Evolutionary conservation across 2,113 vertebrate genomes (phyloP), one percentile per base, ranked within the genome.

Genomic region (Campylorhamphus procurvoides): DNA sequence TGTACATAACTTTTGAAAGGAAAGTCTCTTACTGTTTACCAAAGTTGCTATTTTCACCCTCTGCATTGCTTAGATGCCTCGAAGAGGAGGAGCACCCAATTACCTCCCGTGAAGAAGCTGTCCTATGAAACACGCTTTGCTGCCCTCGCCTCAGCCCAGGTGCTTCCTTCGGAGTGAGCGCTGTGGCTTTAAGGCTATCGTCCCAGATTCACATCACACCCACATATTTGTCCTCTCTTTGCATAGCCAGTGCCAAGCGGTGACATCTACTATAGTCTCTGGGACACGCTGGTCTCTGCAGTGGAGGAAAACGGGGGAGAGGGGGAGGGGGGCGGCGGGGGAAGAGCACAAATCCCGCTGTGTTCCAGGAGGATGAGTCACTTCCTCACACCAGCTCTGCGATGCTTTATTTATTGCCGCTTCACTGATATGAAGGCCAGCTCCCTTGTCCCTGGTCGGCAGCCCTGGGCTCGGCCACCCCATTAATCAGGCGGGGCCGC

Each of bases 261-360:
- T 98, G 98, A 98, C 98, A 98, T 98, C 98, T 93, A 97, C 98
- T 91, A 90, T 69, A 97, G 98, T 98, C 97, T 92, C 98, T 97
- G 97, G 98, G 97, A 98, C 97, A 97, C 20, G 93, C 97, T 84
- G 97, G 82, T 97, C 97, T 96, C 95, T 74, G 84, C 97, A 14
- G 96, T 3, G 29, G 90, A 93, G 94, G 63, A 7, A 62, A 82
- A 56, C 39, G 42, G 63, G 93, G 52, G 33, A 12, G 60, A 64
- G 91, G 67, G 94, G 86, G 91, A 40, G 87, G 76, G 87, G 74
- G 79, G 31, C 5, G 1, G 52, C 44, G 11, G 8, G 29, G 90
- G 73, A 19, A 19, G 33, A 97, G 95, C 87, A 97, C 96, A 97
- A 94, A 95, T 97, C 97, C 96, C 87, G 81, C 97, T 96, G 96